Evolutionary conservation across 2,797 vertebrate species (phyloP).

Genomic region (Schizopygopsis malacanthus): DNA sequence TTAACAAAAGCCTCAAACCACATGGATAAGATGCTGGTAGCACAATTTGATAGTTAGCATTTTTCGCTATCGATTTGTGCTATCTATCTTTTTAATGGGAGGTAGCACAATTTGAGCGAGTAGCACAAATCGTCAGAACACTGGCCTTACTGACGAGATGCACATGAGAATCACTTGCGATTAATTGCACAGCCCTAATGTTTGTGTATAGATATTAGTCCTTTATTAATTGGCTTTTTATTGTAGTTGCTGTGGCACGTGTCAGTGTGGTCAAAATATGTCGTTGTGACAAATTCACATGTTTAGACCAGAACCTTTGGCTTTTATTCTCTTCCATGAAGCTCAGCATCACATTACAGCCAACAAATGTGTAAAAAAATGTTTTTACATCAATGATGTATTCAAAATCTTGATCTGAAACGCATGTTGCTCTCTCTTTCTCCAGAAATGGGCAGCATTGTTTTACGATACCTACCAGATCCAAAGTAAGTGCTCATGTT

Average conservation of each 20-base stretch:
- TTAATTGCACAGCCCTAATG: too few relatives aligned
- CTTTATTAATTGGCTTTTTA: not conserved
- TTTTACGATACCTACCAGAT: slow-evolving; percentile 92
- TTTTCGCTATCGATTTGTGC: too few relatives aligned
- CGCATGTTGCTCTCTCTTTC: slow-evolving; percentile 36
- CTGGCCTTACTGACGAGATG: too few relatives aligned
- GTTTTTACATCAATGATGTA: not conserved
- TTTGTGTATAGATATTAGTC: not conserved
- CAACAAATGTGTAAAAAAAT: not conserved
- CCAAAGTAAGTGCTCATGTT: slow-evolving; percentile 80
- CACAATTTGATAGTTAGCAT: too few relatives aligned
- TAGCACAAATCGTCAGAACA: too few relatives aligned
- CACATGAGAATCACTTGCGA: too few relatives aligned
- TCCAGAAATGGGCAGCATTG: slow-evolving; percentile 93
- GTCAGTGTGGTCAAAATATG: not conserved
- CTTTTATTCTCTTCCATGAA: not conserved
- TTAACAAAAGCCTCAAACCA: too few relatives aligned
- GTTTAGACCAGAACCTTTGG: not conserved
- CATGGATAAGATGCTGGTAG: too few relatives aligned
- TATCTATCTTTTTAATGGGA: too few relatives aligned
- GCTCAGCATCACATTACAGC: not conserved
- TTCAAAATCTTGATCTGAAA: not conserved
- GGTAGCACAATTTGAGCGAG: too few relatives aligned
- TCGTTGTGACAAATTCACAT: not conserved
- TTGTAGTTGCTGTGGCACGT: not conserved